phyloP scores from a whole-genome alignment of 2,113 vertebrate genomes.

The Tautogolabrus adspersus region DNA sequence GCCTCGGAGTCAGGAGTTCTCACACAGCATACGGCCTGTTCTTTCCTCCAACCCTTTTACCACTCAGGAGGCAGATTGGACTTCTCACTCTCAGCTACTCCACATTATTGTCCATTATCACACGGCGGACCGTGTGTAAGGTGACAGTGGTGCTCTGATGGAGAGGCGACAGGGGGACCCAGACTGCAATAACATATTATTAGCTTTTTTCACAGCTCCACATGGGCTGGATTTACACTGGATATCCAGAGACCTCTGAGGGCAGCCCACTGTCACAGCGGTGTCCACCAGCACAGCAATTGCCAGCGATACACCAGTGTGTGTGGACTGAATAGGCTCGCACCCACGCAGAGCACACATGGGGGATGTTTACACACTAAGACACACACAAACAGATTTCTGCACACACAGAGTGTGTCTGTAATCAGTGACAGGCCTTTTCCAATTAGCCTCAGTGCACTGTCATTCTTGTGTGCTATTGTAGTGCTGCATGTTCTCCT shows the following conservation, averaged over 20 bases:
- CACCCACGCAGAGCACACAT: conserved; percentile 37
- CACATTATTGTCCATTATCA: conserved; percentile 87
- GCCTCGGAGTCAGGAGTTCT: conserved; percentile 55
- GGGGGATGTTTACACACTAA: background rate
- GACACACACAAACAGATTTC: conserved; percentile 4
- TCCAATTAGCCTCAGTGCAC: conserved; percentile 63
- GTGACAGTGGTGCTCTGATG: conserved; percentile 83
- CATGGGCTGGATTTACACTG: conserved; percentile 85
- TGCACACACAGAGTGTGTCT: conserved; percentile 28
- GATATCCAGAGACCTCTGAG: conserved; percentile 84
- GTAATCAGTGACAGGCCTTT: conserved; percentile 67
- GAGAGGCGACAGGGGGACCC: conserved; percentile 82
- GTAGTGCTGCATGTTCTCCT: conserved; percentile 34
- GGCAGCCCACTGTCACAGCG: conserved; percentile 79
- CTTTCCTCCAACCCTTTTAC: conserved; percentile 72
- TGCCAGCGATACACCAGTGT: conserved; percentile 62
- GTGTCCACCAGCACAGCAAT: conserved; percentile 69
- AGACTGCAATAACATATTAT: conserved; percentile 87
- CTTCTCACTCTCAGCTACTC: conserved; percentile 80
- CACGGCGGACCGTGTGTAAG: conserved; percentile 78
- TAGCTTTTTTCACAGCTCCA: conserved; percentile 84
- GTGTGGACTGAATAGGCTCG: conserved; percentile 44
- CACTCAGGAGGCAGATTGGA: conserved; percentile 81
- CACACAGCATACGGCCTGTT: conserved; percentile 53
- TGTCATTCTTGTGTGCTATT: conserved; percentile 53